phyloP scores from a whole-genome alignment of 2,888 invertebrate species.

The Cyrtodaria siliqua region DNA sequence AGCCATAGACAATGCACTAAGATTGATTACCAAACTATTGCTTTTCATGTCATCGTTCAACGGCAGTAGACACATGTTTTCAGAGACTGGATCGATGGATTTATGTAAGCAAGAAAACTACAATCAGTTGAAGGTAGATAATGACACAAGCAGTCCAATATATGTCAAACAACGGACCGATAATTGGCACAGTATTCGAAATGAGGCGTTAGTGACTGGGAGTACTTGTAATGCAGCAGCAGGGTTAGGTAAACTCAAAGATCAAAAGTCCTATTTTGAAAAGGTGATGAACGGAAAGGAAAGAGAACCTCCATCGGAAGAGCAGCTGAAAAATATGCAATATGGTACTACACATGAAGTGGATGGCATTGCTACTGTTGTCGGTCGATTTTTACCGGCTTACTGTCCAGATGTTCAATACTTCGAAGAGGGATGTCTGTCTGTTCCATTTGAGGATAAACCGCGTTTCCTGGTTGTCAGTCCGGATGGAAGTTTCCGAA shows the following conservation, averaged over 20 bases:
- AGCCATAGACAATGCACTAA: no score
- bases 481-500: slow-evolving; percentile 17
- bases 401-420: slow-evolving; percentile 10
- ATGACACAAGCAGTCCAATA: no score
- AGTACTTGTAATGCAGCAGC: slow-evolving; percentile 17
- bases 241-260: slow-evolving; percentile 7
- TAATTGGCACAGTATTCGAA: no score
- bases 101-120: no score
- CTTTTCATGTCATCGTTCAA: no score
- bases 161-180: no score
- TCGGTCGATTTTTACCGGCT: neutral
- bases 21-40: no score
- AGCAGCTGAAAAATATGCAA: neutral
- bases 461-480: slow-evolving; percentile 27
- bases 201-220: slow-evolving; percentile 6
- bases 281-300: neutral
- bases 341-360: slow-evolving; percentile 20
- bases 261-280: slow-evolving; percentile 14
- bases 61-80: no score
- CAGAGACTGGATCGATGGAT: no score
- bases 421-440: slow-evolving; percentile 24
- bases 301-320: neutral
- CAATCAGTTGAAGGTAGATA: no score
- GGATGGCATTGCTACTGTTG: slow-evolving; percentile 2
- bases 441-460: neutral